Percentiles rank a stretch among this genome's conserved stretches.
Conservation (phyloP, 2,797 vertebrate genomes). For the Pseudocheirus occidentalis region DNA sequence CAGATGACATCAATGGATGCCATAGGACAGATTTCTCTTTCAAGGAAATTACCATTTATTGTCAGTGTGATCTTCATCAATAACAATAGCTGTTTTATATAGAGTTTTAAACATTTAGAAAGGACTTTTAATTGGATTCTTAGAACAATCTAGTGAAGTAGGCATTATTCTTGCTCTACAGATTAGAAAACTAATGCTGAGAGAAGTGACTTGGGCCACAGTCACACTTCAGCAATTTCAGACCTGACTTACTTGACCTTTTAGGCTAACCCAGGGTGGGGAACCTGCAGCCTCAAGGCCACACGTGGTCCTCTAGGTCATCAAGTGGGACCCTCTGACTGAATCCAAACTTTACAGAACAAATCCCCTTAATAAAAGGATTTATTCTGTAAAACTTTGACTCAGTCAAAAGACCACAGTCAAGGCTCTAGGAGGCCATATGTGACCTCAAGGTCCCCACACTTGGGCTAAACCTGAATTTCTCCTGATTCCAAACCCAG, state of each 20-base stretch:
- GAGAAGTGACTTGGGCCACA: background rate
- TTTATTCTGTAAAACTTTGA: too few relatives aligned
- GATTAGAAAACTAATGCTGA: slow-evolving; percentile 10
- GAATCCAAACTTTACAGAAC: too few relatives aligned
- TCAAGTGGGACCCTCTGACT: too few relatives aligned
- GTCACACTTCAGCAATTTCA: slow-evolving; percentile 3
- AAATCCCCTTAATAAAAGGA: too few relatives aligned
- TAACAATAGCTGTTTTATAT: background rate
- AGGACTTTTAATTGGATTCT: background rate
- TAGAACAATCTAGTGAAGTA: background rate
- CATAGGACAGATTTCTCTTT: background rate
- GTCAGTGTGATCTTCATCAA: background rate
- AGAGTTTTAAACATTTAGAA: background rate
- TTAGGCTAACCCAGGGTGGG: background rate
- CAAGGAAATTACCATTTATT: background rate
- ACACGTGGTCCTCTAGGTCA: too few relatives aligned
- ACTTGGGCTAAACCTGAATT: background rate
- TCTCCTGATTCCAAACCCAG: background rate
- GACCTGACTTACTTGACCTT: slow-evolving; percentile 1
- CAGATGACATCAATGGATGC: background rate
- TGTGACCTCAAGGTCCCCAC: too few relatives aligned
- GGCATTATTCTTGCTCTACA: background rate
- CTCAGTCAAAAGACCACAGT: too few relatives aligned
- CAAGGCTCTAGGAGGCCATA: too few relatives aligned
- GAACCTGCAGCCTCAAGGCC: too few relatives aligned